Conservation (phyloP, 2,888 invertebrate species). For the Pristionchus fissidentatus region DNA sequence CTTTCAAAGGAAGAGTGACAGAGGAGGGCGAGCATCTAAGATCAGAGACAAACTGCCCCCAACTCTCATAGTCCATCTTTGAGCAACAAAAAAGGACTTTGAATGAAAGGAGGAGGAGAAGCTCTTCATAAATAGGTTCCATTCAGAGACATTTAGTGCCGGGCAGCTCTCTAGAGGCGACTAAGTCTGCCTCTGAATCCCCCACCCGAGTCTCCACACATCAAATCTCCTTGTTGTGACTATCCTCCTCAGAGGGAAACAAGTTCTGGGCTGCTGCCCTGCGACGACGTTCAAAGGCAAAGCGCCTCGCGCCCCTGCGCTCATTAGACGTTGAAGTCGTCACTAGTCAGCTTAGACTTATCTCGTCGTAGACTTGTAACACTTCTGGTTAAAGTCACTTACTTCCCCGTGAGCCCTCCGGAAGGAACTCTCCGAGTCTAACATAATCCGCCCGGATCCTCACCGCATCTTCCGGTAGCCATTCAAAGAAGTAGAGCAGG, state of each 20-base stretch:
- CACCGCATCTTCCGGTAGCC: no score
- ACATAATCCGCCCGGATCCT: no score
- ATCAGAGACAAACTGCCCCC: not conserved
- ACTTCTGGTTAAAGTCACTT: no score
- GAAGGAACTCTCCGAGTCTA: not conserved
- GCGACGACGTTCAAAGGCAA: no score
- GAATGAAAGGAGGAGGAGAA: not conserved
- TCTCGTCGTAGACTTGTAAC: no score
- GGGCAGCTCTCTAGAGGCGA: not conserved
- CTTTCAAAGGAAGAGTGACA: not conserved
- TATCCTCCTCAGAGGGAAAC: not conserved
- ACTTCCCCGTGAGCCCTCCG: no score
- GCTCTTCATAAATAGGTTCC: constrained; percentile 23
- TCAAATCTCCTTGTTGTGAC: not conserved
- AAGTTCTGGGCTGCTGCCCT: no score
- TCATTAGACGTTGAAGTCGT: no score
- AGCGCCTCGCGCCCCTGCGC: no score
- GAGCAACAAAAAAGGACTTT: not conserved
- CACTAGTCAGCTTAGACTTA: no score
- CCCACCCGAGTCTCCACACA: not conserved
- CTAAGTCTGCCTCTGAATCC: not conserved
- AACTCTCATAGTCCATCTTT: not conserved
- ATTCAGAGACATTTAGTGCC: constrained; percentile 41
- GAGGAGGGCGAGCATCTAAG: not conserved
- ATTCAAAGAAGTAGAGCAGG: constrained; percentile 30